Percentiles rank a stretch among this genome's conserved stretches.
phyloP scores from a whole-genome alignment of 2,797 vertebrate genomes.

The Dipus sagitta region DNA sequence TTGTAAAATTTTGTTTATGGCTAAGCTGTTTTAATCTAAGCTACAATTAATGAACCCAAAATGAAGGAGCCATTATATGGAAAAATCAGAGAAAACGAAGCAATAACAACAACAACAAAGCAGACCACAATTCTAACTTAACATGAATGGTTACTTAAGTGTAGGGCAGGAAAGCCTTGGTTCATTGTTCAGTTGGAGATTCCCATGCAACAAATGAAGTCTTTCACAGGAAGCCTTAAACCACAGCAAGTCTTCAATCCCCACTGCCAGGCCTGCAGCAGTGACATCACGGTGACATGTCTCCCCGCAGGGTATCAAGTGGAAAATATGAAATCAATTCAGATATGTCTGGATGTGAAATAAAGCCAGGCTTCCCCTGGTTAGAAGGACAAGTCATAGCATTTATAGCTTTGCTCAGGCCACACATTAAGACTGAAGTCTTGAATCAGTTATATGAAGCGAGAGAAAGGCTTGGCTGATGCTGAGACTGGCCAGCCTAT shows the following conservation, averaged over 20 bases:
- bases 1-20: conserved; percentile 50
- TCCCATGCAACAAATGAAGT: not conserved
- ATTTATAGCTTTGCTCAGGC: not conserved
- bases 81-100: not conserved
- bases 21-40: conserved; percentile 50
- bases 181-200: not conserved
- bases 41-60: conserved; percentile 32
- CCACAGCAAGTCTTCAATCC: not conserved
- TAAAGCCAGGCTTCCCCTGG: not conserved
- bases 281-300: too few species aligned
- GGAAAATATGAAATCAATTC: not conserved
- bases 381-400: not conserved
- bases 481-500: not conserved
- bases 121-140: conserved; percentile 13
- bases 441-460: not conserved
- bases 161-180: conserved; percentile 44
- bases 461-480: not conserved
- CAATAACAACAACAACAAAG: not conserved
- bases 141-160: conserved; percentile 8
- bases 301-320: not conserved
- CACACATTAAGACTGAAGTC: not conserved
- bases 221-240: not conserved
- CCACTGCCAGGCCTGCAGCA: not conserved
- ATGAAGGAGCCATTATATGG: not conserved
- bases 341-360: not conserved